Evolutionary conservation across 2,888 invertebrate genomes (phyloP).

Genomic region (Antitype chi): DNA sequence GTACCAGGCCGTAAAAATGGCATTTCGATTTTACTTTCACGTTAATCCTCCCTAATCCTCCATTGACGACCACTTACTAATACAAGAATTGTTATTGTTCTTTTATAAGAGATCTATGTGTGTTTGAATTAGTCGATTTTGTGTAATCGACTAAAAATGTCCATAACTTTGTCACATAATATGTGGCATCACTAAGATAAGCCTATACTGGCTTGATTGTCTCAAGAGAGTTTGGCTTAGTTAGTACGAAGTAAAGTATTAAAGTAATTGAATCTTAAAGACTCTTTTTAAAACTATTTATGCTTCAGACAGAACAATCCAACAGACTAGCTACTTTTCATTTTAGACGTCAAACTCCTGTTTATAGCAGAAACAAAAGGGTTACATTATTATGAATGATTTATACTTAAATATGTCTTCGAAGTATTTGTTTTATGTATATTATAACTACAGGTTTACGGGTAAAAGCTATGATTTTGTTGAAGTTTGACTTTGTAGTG

Average conservation of each 20-base stretch:
- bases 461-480: slow-evolving; percentile 61
- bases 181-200: slow-evolving; percentile 25
- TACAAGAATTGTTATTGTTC: slow-evolving; percentile 44
- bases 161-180: slow-evolving; percentile 18
- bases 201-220: slow-evolving; percentile 17
- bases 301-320: slow-evolving; percentile 32
- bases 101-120: slow-evolving; percentile 50
- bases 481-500: slow-evolving; percentile 46
- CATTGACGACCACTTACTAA: slow-evolving; percentile 20
- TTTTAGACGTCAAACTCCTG: slow-evolving; percentile 5
- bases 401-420: slow-evolving; percentile 18
- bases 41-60: slow-evolving; percentile 18
- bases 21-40: background rate
- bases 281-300: slow-evolving; percentile 26
- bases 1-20: background rate
- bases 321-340: slow-evolving; percentile 12
- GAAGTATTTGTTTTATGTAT: slow-evolving; percentile 20
- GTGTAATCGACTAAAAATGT: slow-evolving; percentile 48
- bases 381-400: slow-evolving; percentile 2
- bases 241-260: slow-evolving; percentile 57
- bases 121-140: slow-evolving; percentile 52
- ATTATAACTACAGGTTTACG: slow-evolving; percentile 59
- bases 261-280: slow-evolving; percentile 45
- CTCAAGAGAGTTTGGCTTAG: slow-evolving; percentile 9
- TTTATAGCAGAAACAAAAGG: background rate